Conservation (phyloP, 2,797 vertebrate species). For the Lemur catta region DNA sequence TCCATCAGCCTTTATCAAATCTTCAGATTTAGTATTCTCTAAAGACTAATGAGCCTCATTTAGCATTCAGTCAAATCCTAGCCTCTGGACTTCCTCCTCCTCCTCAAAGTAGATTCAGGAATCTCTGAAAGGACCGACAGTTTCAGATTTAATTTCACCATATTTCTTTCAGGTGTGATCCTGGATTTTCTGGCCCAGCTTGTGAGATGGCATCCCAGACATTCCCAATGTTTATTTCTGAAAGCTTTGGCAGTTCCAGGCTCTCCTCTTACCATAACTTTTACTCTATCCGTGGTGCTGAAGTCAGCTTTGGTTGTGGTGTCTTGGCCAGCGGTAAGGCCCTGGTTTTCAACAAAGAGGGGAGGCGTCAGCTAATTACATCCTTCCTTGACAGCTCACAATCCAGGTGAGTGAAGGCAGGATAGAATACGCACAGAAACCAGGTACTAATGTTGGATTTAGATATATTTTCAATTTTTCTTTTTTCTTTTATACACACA, state of each 20-base stretch:
- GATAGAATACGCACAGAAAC: not conserved
- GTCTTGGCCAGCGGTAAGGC: constrained; percentile 98
- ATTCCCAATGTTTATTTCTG: constrained; percentile 95
- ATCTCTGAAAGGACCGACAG: not conserved
- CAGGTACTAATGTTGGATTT: not conserved
- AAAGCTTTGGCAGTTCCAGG: constrained; percentile 93
- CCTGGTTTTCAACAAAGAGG: constrained; percentile 97
- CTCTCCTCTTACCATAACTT: constrained; percentile 99
- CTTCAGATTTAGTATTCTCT: constrained; percentile 30
- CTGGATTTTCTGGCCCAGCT: constrained; percentile 95
- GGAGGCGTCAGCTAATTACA: constrained; percentile 94
- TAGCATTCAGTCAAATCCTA: not conserved
- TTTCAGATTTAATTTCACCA: not conserved
- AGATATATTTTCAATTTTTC: not conserved
- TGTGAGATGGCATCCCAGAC: constrained; percentile 97
- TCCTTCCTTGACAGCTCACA: constrained; percentile 96
- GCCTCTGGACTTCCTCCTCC: not conserved
- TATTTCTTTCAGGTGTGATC: constrained; percentile 90
- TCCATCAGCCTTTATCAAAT: not conserved
- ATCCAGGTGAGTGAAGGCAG: constrained; percentile 89
- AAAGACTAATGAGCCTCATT: not conserved
- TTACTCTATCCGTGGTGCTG: constrained; percentile 95
- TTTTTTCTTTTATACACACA: not conserved
- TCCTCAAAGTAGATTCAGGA: not conserved
- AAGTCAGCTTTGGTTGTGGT: constrained; percentile 97